Evolutionary conservation across 2,888 invertebrate genomes (phyloP), one percentile per base, ranked within the genome.

Genomic region (Drosophila meridionalis): DNA sequence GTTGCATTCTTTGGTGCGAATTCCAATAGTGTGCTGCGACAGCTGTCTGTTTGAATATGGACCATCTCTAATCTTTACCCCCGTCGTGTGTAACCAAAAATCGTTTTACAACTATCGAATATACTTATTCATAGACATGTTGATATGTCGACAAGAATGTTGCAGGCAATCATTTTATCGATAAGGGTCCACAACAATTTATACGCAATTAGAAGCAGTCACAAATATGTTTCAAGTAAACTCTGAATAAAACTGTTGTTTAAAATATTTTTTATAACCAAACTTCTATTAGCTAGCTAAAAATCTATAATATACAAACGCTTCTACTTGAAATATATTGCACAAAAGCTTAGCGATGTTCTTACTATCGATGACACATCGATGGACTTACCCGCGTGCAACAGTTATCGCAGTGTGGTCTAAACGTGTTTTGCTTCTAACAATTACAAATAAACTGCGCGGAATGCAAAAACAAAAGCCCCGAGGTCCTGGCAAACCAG

Each of bases 401-500:
- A 56, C 40, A 45, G 52, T 55, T 42, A 43, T 30, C 12, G 28
- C 47, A 36, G 34, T 60, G 50, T 53, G 40, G 32, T 45, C 40
- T 42, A 53, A 76, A 78, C 76, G 76, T 78, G 64, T 47, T 78
- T 64, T 43, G 62, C 30, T 55, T 42, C 4, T n/a, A 76, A 64
- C 40, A 58, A 67, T 40, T 64, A 4, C 20, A 34, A 58, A 50
- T 32, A 32, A 52, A 1, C 20, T 28, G 40, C 56, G 48, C 59
- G 53, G 12, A 12, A 78, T 78, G 78, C 76, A 76, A 20, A 68
- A 72, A 28, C 72, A 68, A 12, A 72, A 34, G 42, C 48, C 14
- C 12, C 47, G 62, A 53, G 72, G 61, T 76, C 59, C 65, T 57
- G 57, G 58, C 12, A 78, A 61, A 30, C 48, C 57, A 43, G 63